Evolutionary conservation across 2,888 invertebrate species (phyloP), one percentile per base, ranked within the genome.

Genomic region (Agonopterix arenella): DNA sequence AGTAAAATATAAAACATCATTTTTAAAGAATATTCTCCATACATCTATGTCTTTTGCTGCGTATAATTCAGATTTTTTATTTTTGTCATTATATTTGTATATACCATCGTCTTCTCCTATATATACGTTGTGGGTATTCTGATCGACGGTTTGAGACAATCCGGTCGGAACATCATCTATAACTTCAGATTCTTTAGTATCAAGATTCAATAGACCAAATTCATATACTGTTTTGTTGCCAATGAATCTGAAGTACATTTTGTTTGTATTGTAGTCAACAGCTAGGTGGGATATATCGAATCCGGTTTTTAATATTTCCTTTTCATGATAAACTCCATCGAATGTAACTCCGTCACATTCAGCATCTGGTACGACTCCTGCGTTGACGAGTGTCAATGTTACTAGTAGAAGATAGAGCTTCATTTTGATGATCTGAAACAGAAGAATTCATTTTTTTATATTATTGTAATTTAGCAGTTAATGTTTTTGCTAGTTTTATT

Each of bases 41-140:
- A 84, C 71, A 45, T 80, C 66, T 0, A 54, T 61, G 1, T 64
- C 77, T 45, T 60, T 68, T 16, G 62, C 73, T 1, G 66, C 74
- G 8, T 73, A 48, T 0, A 70, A 57, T 54, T 75, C 72, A 8
- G 73, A 70, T 58, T 67, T 68, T 51, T 82, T 72, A 0, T 56
- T 64, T 8, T 56, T 66, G 1, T 65, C 61, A 44, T 80, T 66
- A 45, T 80, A 84, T 63, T 77, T 83, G 52, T 79, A 85, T 13
- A 85, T 68, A 0, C 85, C 84, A 36, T 80, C 66, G n/a, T 70
- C 71, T 0, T 76, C 76, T 11, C 84, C 85, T 16, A 85, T 75
- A 36, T 80, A 85, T 2, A 78, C 65, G 2, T 70, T 69, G 9
- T 80, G 71, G 4, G 66, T 73, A 16, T 61, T 59, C 38, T 70